Evolutionary conservation across 2,113 vertebrate genomes (phyloP).

Genomic region (Corvus hawaiiensis): DNA sequence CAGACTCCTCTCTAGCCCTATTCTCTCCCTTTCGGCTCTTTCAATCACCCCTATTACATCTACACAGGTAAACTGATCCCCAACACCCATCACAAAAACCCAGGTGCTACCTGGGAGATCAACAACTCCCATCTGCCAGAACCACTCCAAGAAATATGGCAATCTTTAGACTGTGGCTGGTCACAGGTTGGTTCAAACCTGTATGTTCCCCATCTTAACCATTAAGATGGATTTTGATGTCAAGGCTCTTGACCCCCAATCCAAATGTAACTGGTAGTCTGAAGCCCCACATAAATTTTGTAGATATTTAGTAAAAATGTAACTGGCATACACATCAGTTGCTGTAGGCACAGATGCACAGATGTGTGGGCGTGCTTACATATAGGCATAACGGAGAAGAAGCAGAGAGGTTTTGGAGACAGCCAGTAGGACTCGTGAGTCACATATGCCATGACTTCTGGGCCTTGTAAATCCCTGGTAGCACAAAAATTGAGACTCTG

Average conservation of each 20-base stretch:
- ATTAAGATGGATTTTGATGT: not conserved
- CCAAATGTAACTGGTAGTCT: not conserved
- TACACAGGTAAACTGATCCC: not conserved
- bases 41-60: not conserved
- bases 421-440: no score
- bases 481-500: not conserved
- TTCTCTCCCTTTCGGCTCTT: not conserved
- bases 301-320: not conserved
- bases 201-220: not conserved
- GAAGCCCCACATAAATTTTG: not conserved
- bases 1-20: not conserved
- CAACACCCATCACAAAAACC: rapidly evolving
- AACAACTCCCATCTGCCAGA: rapidly evolving
- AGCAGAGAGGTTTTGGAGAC: not conserved
- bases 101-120: not conserved
- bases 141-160: rapidly evolving
- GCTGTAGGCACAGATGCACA: no score
- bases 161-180: not conserved
- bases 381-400: not conserved
- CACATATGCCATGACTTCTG: not conserved
- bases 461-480: not conserved
- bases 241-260: rapidly evolving
- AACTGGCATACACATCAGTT: not conserved
- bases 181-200: not conserved
- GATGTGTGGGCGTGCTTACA: rapidly evolving